Conservation (phyloP, 2,888 invertebrate species). For the Ethmia dodecea region DNA sequence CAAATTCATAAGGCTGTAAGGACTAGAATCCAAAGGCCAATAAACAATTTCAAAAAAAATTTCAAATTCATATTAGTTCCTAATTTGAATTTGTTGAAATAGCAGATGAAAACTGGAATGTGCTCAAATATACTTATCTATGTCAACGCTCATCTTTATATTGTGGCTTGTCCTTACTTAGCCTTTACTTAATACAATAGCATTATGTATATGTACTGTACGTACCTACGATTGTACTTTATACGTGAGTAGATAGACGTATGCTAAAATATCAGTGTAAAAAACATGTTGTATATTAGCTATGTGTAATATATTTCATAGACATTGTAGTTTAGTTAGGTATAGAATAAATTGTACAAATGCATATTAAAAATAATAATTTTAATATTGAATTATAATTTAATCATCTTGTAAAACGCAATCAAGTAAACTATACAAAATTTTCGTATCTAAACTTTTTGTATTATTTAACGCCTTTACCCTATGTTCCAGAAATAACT, state of each 20-base stretch:
- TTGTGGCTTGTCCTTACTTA: constrained; percentile 36
- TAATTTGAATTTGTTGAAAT: neutral
- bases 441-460: constrained; percentile 59
- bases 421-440: constrained; percentile 74
- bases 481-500: too few species aligned
- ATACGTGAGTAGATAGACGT: constrained; percentile 49
- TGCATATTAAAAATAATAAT: constrained; percentile 68
- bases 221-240: constrained; percentile 44
- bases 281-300: constrained; percentile 72
- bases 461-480: constrained; percentile 21
- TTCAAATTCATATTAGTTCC: too few species aligned
- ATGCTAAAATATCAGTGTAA: constrained; percentile 61
- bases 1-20: too few species aligned
- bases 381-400: constrained; percentile 68
- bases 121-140: constrained; percentile 47
- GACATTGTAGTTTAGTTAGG: constrained; percentile 69
- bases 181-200: constrained; percentile 30
- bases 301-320: constrained; percentile 70
- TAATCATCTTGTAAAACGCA: constrained; percentile 76
- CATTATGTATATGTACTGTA: constrained; percentile 24
- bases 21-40: too few species aligned
- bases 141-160: constrained; percentile 32
- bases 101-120: constrained; percentile 18
- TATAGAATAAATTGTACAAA: constrained; percentile 76
- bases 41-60: too few species aligned